Conservation (phyloP, 2,888 invertebrate genomes). For the Pasiphila rectangulata region DNA sequence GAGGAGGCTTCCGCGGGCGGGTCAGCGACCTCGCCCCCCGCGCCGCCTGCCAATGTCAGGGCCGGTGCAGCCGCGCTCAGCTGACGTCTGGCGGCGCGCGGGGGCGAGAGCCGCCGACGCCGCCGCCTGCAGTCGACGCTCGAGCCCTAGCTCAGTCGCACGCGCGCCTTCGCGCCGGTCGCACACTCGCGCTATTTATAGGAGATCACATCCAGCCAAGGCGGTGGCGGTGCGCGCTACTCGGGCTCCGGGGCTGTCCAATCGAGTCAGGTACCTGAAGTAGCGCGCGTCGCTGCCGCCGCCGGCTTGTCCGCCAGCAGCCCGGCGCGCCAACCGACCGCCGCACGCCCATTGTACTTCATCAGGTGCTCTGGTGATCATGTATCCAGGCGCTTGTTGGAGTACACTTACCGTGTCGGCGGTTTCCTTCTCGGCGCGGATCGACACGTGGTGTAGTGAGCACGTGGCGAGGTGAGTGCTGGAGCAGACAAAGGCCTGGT, state of each 20-base stretch:
- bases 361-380: constrained; percentile 98
- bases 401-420: constrained; percentile 97
- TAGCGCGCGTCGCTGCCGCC: constrained; percentile 94
- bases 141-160: constrained; percentile 59
- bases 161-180: constrained; percentile 46
- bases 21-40: constrained; percentile 72
- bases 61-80: constrained; percentile 80
- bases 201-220: constrained; percentile 43
- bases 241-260: constrained; percentile 92
- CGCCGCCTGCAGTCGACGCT: constrained; percentile 69
- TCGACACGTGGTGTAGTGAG: constrained; percentile 39
- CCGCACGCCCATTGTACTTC: constrained; percentile 99
- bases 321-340: constrained; percentile 65
- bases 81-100: constrained; percentile 80
- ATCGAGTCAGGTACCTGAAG: constrained; percentile 98
- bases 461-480: constrained; percentile 40
- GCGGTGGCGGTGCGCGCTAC: constrained; percentile 88
- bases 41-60: constrained; percentile 78
- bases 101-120: constrained; percentile 65
- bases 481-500: constrained; percentile 61
- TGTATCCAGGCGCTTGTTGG: constrained; percentile 98
- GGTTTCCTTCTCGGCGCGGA: constrained; percentile 58
- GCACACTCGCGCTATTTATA: constrained; percentile 59
- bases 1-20: constrained; percentile 77
- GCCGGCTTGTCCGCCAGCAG: constrained; percentile 51